Evolutionary conservation across 2,888 invertebrate genomes (phyloP), one percentile per base, ranked within the genome.

Genomic region (Amphipoea lucens): DNA sequence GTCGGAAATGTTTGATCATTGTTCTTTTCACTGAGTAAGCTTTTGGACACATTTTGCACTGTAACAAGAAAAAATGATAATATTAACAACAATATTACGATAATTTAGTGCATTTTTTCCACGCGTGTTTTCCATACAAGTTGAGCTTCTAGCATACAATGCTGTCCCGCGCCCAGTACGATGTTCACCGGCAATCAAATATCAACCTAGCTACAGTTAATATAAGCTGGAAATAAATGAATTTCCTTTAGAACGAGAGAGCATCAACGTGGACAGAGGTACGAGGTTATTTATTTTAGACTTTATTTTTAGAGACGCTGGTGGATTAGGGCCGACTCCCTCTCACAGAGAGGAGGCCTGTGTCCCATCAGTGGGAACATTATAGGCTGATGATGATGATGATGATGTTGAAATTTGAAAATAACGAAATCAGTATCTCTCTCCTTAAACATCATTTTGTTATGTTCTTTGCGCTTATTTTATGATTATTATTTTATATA

Each of bases 11-110:
- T 51, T 94, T 95, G 4, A 96, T 87, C 76, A 97, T 94, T 1
- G 97, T 95, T 62, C 96, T 94, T 80, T 95, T 95, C 12, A 95
- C 95, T 36, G 96, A 95, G 85, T 96, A 97, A 0, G 95, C 93
- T 89, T 97, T 97, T 4, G 96, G 93, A 86, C 97, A 97, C 76
- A 95, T 91, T 86, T 96, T 95, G 91, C 97, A 97, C 97, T 97
- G 94, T 51, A 95, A 85, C 76, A 84, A 83, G 2, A 9, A 40
- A 57, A 60, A 29, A 12, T 9, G 36, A n/a, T 29, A 29, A 9
- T 45, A 7, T 29, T 45, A n/a, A 36, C 4, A 48, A 77, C 2
- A 76, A 51, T n/a, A 62, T 40, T 14, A 36, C 2, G 14, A 5
- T 14, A 4, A 20, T 7, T 68, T 29, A 48, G 68, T 48, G 6